A percentile compares a stretch with the other conserved stretches of the same genome.
These are phyloP conservation scores for Drosophila bifasciata DNA, from an alignment of 1,140 invertebrate genomes.

Conservation along the genomic window DNA sequence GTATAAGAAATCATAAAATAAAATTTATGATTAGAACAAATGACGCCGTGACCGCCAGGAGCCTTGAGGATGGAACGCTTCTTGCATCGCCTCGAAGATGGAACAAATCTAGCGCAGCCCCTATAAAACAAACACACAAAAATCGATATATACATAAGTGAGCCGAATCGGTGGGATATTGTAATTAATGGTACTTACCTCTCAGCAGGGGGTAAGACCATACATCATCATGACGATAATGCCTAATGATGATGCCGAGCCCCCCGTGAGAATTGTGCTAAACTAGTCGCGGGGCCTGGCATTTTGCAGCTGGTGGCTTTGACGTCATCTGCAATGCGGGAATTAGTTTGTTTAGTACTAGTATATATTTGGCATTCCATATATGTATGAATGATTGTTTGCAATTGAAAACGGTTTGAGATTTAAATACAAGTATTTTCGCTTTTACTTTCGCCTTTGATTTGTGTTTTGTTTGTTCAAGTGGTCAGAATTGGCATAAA, in stretches of 20 bases:
- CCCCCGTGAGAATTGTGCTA: conserved; percentile 11
- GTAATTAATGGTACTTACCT: conserved; percentile 56
- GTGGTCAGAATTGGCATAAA: conserved; percentile 52
- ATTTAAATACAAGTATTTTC: conserved; percentile 9
- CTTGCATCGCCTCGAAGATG: conserved; percentile 10
- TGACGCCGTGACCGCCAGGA: conserved; percentile 53
- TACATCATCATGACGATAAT: conserved; percentile 21
- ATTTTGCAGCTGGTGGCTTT: conserved; percentile 52
- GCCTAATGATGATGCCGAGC: conserved; percentile 24
- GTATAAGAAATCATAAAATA: conserved; percentile 51
- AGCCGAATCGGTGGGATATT: conserved; percentile 21
- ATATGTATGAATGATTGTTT: too few relatives aligned
- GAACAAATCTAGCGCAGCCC: conserved; percentile 20
- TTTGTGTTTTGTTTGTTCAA: conserved; percentile 35
- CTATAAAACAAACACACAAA: conserved; percentile 46
- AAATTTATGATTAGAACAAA: conserved; percentile 79
- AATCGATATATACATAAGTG: conserved; percentile 9
- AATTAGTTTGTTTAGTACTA: conserved; percentile 11
- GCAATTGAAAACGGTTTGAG: conserved; percentile 8
- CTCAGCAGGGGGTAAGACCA: conserved; percentile 32
- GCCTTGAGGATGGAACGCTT: conserved; percentile 24
- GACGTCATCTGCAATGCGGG: conserved; percentile 61
- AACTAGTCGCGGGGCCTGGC: background rate
- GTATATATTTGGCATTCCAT: too few relatives aligned
- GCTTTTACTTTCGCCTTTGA: too few relatives aligned